Base-by-base conservation (phyloP, 2,797 vertebrate genomes). In the Phataginus tetradactyla region DNA sequence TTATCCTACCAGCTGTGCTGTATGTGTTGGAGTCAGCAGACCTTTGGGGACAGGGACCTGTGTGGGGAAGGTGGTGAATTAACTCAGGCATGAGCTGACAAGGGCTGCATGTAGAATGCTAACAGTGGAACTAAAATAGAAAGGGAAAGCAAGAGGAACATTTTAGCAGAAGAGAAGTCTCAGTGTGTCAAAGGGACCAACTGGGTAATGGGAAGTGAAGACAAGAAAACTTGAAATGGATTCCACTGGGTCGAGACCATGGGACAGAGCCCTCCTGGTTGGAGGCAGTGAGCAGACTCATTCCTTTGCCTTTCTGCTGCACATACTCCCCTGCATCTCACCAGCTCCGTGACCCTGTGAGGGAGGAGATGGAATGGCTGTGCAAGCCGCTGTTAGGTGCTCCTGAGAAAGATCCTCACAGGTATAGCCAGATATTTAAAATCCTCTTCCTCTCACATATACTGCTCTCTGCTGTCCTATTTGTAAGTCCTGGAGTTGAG, bases 31-130 rank as follows among this genome's bases (percentile, higher is more conserved):
- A 96, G 64, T 71, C 2, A 2, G 78, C 83, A 94, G 90, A 86
- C 78, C 79, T 74, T 74, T 96, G 91, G 68, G 85, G 93, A 89
- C 39, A 17, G 86, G 45, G 86, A 51, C 91, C 69, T 94, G 63
- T 89, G 23, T 0, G 12, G 51, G 57, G 72, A 97, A 94, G 85
- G 57, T 94, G 74, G 78, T 75, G 93, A 89, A 95, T 94, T 91
- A 92, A 95, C 79, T 79, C 72, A 83, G 85, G 78, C 94, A 66
- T 64, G 83, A 94, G 68, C 53, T 93, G 89, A 96, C 75, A 91
- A 63, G 68, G 55, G n/a, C 68, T 75, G 23, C 34, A 59, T 29
- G 45, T 42, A 51, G 71, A 69, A 53, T 10, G n/a, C 68, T 57
- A 23, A 45, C 34, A 18, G 45, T 39, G 20, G 32, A 39, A 61